phyloP scores from a whole-genome alignment of 1,140 invertebrate species.

The Brachionus rubens region DNA sequence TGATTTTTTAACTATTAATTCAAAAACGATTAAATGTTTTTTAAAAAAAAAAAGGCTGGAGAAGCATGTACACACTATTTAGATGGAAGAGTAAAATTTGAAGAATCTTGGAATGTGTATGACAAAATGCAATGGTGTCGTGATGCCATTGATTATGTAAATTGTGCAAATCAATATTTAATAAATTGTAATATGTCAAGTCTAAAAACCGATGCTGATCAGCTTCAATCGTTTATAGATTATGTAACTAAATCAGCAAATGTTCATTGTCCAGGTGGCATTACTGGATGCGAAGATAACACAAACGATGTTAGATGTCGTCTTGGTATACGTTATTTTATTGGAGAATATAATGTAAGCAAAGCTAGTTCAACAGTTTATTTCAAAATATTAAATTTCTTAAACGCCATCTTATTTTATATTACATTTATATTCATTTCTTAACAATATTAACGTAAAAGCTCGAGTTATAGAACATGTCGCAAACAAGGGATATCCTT shows the following conservation, averaged over 20 bases:
- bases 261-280: conserved; percentile 45
- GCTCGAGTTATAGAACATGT: too few relatives aligned
- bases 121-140: conserved; percentile 47
- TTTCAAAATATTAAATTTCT: not conserved
- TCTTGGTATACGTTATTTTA: conserved; percentile 29
- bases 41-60: conserved; percentile 8
- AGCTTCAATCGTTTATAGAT: conserved; percentile 33
- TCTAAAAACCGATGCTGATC: conserved; percentile 41
- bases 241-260: conserved; percentile 25
- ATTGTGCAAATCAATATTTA: conserved; percentile 39
- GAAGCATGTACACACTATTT: conserved; percentile 28
- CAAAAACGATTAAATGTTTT: not conserved
- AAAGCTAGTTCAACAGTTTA: not conserved
- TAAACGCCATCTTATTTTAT: too few relatives aligned
- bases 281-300: conserved; percentile 30
- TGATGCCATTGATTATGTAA: conserved; percentile 32
- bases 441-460: not conserved
- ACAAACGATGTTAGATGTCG: conserved; percentile 36
- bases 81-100: conserved; percentile 21
- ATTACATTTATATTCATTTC: too few relatives aligned
- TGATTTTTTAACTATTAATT: not conserved
- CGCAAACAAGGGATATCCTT: too few relatives aligned
- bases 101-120: conserved; percentile 30
- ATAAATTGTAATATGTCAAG: conserved; percentile 45
- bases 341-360: conserved; percentile 33